These are phyloP conservation scores for Sylvicapra grimmia DNA, from an alignment of 2,113 vertebrate species.

Conservation along the genomic window DNA sequence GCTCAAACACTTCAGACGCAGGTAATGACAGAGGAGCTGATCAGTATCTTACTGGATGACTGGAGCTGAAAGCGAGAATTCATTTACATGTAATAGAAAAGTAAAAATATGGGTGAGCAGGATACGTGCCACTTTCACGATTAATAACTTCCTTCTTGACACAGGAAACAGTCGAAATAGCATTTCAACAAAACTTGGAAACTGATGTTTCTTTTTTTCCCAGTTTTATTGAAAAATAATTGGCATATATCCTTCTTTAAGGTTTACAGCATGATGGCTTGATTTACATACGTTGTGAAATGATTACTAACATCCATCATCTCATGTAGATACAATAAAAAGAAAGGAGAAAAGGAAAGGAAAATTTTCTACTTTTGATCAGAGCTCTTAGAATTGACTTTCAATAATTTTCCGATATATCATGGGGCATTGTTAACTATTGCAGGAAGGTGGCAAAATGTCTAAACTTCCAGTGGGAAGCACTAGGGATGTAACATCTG, in stretches of 20 bases:
- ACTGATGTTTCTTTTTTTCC: not conserved
- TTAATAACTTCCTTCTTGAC: not conserved
- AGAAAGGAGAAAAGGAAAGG: not conserved
- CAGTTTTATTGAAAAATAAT: not conserved
- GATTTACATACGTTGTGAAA: not conserved
- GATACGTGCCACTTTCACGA: not conserved
- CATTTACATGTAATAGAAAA: not conserved
- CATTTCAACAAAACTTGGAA: not conserved
- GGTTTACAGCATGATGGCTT: not conserved
- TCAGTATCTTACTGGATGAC: too few relatives aligned
- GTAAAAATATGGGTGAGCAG: not conserved
- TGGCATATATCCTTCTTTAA: not conserved
- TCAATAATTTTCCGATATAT: not conserved
- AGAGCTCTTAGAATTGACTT: not conserved
- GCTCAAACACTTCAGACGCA: not conserved
- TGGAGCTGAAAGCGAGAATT: not conserved
- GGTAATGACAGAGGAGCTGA: too few relatives aligned
- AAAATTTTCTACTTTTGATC: not conserved
- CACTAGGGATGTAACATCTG: rapidly evolving
- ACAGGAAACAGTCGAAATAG: not conserved
- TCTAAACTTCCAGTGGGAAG: too few relatives aligned
- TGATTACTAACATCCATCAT: not conserved
- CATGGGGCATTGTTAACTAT: not conserved
- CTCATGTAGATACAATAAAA: not conserved
- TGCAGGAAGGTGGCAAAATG: not conserved